Evolutionary conservation across 2,888 invertebrate species (phyloP).

Genomic region (Colostygia pectinataria): DNA sequence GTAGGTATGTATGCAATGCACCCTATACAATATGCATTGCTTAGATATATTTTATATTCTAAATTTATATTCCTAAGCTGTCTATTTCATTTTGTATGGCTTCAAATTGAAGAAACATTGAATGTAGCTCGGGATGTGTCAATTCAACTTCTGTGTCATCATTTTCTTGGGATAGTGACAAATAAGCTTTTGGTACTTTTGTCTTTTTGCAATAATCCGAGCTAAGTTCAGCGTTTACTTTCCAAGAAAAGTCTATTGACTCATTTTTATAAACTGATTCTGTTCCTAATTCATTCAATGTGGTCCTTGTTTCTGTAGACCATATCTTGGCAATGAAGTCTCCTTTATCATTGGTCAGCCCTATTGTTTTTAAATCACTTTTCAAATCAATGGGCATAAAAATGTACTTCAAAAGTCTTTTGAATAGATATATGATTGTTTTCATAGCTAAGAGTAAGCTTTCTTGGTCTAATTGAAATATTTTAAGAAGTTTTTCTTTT

Average conservation of each 20-base stretch:
- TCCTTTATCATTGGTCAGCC: slow-evolving; percentile 61
- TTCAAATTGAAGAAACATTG: slow-evolving; percentile 71
- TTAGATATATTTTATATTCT: no score
- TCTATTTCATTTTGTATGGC: slow-evolving; percentile 74
- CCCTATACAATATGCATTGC: no score
- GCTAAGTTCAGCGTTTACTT: slow-evolving; percentile 72
- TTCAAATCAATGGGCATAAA: slow-evolving; percentile 71
- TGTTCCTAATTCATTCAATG: slow-evolving; percentile 57
- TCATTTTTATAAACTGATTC: slow-evolving; percentile 46
- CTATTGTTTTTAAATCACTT: slow-evolving; percentile 57
- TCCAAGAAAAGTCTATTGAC: slow-evolving; percentile 60
- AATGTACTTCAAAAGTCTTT: slow-evolving; percentile 65
- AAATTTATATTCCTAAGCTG: slow-evolving; percentile 48
- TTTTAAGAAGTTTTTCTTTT: slow-evolving; percentile 59
- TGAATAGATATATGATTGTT: slow-evolving; percentile 64
- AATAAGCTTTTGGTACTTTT: slow-evolving; percentile 68
- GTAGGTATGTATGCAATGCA: no score
- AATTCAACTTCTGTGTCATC: slow-evolving; percentile 62
- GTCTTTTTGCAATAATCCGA: slow-evolving; percentile 67
- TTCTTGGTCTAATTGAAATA: slow-evolving; percentile 64
- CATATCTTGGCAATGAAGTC: slow-evolving; percentile 67
- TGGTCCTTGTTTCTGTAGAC: slow-evolving; percentile 66
- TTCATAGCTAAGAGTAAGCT: slow-evolving; percentile 59
- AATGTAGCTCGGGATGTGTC: slow-evolving; percentile 68
- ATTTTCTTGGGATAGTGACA: slow-evolving; percentile 47